A percentile compares a stretch with the other conserved stretches of the same genome.
These are phyloP conservation scores for Iphiclides podalirius DNA, from an alignment of 2,888 invertebrate species.

Conservation along the genomic window DNA sequence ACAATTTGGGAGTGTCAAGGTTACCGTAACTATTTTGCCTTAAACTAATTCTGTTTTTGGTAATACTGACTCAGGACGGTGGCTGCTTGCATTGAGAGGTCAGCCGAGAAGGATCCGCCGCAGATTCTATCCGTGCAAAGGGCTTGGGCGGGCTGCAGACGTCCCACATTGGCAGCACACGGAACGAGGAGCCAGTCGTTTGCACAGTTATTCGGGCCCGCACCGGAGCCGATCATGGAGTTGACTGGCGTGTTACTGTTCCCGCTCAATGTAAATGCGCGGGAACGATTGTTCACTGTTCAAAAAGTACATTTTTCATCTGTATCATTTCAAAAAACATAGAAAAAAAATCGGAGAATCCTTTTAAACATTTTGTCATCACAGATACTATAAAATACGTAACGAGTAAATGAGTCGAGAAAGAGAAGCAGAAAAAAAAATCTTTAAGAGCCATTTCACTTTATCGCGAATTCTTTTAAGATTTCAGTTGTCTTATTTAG, in stretches of 20 bases:
- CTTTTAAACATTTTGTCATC: too few species aligned
- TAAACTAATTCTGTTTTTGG: too few species aligned
- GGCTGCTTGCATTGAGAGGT: conserved; percentile 83
- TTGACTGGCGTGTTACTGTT: conserved; percentile 85
- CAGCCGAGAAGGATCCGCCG: conserved; percentile 88
- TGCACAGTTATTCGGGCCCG: conserved; percentile 85
- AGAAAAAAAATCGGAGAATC: neutral
- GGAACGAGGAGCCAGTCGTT: conserved; percentile 91
- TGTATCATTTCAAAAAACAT: neutral
- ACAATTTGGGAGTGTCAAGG: too few species aligned
- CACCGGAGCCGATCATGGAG: conserved; percentile 84
- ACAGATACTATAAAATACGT: too few species aligned
- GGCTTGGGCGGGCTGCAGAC: conserved; percentile 77
- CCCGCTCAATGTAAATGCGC: conserved; percentile 88
- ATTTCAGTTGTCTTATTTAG: too few species aligned
- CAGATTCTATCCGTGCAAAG: conserved; percentile 90
- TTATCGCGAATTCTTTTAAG: too few species aligned
- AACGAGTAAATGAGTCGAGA: too few species aligned
- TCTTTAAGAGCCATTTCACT: too few species aligned
- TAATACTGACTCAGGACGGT: conserved; percentile 89
- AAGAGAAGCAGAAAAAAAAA: too few species aligned
- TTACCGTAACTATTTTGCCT: too few species aligned
- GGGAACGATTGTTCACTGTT: conserved; percentile 85
- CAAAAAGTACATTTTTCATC: neutral
- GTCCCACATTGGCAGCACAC: conserved; percentile 85